Percentiles rank a stretch among this genome's conserved stretches.
phyloP scores from a whole-genome alignment of 1,140 invertebrate genomes.

The Chlorops oryzae region DNA sequence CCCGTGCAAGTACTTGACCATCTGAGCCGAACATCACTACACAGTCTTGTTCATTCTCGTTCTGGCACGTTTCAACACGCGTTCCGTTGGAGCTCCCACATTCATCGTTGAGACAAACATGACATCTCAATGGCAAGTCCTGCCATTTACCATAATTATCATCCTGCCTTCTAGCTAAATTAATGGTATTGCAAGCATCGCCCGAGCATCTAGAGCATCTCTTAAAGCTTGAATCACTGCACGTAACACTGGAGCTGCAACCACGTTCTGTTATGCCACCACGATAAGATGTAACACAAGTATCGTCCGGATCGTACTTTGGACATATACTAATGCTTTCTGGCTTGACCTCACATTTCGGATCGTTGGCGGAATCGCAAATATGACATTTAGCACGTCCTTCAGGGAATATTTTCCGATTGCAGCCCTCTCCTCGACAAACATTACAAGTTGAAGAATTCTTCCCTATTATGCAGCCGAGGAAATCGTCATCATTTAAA shows the following conservation, averaged over 20 bases:
- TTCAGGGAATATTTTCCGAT: slow-evolving; percentile 24
- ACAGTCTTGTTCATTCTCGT: slow-evolving; percentile 42
- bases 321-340: slow-evolving; percentile 28
- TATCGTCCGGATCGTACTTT: slow-evolving; percentile 21
- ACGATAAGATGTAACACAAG: slow-evolving; percentile 31
- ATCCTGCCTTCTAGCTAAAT: slow-evolving; percentile 22
- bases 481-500: slow-evolving; percentile 35
- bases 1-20: slow-evolving; percentile 24
- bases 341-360: slow-evolving; percentile 22
- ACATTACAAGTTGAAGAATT: slow-evolving; percentile 23
- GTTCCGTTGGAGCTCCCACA: background rate
- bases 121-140: slow-evolving; percentile 35
- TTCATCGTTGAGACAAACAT: slow-evolving; percentile 18
- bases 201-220: slow-evolving; percentile 27
- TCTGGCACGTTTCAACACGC: slow-evolving; percentile 10
- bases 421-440: slow-evolving; percentile 29
- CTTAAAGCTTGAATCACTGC: slow-evolving; percentile 24
- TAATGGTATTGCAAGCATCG: slow-evolving; percentile 32
- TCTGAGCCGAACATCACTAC: slow-evolving; percentile 29
- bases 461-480: slow-evolving; percentile 33
- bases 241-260: slow-evolving; percentile 29
- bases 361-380: slow-evolving; percentile 28
- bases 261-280: slow-evolving; percentile 29
- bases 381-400: slow-evolving; percentile 32
- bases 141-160: slow-evolving; percentile 42